phyloP scores from a whole-genome alignment of 2,888 invertebrate genomes.

The Pollenia griseotomentosa region DNA sequence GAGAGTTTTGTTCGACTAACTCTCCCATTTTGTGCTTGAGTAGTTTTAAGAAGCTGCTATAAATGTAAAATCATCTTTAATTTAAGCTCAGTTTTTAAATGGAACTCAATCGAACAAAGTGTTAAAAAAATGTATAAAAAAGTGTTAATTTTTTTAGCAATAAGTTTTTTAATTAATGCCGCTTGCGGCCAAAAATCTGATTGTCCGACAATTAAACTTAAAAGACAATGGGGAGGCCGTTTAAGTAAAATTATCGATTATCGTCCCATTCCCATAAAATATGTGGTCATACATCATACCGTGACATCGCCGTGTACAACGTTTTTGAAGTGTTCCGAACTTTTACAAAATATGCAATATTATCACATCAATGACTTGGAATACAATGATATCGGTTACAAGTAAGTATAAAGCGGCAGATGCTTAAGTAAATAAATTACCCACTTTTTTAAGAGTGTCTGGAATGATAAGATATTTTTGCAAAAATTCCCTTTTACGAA shows the following conservation, averaged over 20 bases:
- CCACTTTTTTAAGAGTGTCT: background rate
- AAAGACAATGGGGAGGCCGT: conserved; percentile 87
- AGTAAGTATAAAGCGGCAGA: conserved; percentile 81
- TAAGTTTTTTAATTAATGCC: conserved; percentile 11
- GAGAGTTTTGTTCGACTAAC: background rate
- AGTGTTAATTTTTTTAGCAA: background rate
- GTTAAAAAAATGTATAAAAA: conserved; percentile 43
- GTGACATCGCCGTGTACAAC: conserved; percentile 85
- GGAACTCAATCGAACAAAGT: background rate
- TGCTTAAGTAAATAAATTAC: no score
- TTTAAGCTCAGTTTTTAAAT: conserved; percentile 32
- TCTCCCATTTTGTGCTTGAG: background rate
- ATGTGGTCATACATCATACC: conserved; percentile 87
- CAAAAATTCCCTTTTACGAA: background rate
- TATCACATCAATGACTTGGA: conserved; percentile 85
- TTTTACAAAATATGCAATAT: conserved; percentile 85
- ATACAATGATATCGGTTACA: conserved; percentile 86
- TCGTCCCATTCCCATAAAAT: conserved; percentile 85
- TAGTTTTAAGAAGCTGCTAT: background rate
- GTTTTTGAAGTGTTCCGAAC: conserved; percentile 84
- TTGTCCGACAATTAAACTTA: conserved; percentile 86
- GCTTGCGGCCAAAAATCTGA: conserved; percentile 37
- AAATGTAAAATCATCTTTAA: conserved; percentile 12
- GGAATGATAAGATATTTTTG: background rate
- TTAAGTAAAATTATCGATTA: conserved; percentile 85